Evolutionary conservation across 2,113 vertebrate species (phyloP).

Genomic region (Sarotherodon lohbergeri): DNA sequence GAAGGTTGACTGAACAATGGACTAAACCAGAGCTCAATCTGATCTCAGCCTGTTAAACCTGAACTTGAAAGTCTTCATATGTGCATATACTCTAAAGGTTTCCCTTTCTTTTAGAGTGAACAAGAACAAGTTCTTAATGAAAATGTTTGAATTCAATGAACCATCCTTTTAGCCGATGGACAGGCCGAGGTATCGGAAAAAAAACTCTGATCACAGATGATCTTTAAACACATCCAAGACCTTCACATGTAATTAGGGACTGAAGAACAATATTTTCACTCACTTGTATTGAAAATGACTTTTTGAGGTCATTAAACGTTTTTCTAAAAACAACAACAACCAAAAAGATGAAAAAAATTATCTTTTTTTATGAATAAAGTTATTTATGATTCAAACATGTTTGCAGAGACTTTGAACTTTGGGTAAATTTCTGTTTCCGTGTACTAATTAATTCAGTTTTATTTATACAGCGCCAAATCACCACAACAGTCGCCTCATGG

Average conservation of each 20-base stretch:
- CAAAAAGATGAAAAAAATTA: rapidly evolving
- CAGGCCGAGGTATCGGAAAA: background rate
- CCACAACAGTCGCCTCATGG: background rate
- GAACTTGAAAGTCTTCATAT: background rate
- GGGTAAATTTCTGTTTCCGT: background rate
- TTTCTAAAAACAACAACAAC: background rate
- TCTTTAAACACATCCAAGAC: background rate
- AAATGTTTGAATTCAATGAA: background rate
- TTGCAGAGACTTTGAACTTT: rapidly evolving
- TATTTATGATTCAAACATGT: background rate
- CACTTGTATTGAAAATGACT: background rate
- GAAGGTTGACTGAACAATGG: background rate
- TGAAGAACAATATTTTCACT: background rate
- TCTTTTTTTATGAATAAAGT: background rate
- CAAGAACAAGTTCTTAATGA: background rate
- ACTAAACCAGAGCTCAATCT: background rate
- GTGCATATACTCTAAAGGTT: background rate
- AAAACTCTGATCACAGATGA: background rate
- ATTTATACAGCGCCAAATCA: background rate
- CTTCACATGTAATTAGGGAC: background rate
- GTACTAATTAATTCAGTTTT: background rate
- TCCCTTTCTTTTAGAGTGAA: background rate
- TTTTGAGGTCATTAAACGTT: background rate
- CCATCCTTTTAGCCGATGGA: background rate
- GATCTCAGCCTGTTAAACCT: background rate